These are phyloP conservation scores for Xenops minutus DNA, from an alignment of 2,797 vertebrate species.

Conservation along the genomic window DNA sequence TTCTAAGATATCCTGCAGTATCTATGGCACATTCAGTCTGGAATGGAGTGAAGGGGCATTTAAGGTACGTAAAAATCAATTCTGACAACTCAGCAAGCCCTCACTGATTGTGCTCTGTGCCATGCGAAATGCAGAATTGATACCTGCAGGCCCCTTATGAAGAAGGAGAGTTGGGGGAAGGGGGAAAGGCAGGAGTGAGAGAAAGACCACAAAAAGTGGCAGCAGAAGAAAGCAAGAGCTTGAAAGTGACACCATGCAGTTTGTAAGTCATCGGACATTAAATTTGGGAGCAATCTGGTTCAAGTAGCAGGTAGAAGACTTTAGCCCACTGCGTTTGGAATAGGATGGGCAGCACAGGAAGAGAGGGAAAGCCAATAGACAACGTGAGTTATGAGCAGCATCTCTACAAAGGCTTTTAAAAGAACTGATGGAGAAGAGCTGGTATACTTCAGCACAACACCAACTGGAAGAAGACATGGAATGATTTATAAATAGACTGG, in stretches of 20 bases:
- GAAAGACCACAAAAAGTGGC: background rate
- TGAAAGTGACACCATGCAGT: background rate
- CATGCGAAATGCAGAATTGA: background rate
- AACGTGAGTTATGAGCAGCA: background rate
- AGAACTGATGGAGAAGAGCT: background rate
- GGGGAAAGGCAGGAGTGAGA: background rate
- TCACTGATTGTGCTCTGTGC: background rate
- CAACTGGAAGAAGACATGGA: background rate
- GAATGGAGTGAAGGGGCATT: background rate
- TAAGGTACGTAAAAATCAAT: background rate
- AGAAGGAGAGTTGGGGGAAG: background rate
- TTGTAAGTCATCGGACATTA: background rate
- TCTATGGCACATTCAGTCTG: background rate
- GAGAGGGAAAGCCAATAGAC: background rate
- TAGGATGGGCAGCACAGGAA: background rate
- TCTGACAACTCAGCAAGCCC: background rate
- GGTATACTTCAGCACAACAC: background rate
- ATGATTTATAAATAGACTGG: background rate
- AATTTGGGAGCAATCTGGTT: background rate
- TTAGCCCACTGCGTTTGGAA: slow-evolving; percentile 13
- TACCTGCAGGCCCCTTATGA: background rate
- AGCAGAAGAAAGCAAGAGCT: background rate
- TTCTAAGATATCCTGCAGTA: background rate
- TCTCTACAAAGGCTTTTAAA: background rate
- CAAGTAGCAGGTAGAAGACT: background rate